Base-by-base conservation (phyloP, 2,888 invertebrate genomes). In the Himalopsyche tibetana region DNA sequence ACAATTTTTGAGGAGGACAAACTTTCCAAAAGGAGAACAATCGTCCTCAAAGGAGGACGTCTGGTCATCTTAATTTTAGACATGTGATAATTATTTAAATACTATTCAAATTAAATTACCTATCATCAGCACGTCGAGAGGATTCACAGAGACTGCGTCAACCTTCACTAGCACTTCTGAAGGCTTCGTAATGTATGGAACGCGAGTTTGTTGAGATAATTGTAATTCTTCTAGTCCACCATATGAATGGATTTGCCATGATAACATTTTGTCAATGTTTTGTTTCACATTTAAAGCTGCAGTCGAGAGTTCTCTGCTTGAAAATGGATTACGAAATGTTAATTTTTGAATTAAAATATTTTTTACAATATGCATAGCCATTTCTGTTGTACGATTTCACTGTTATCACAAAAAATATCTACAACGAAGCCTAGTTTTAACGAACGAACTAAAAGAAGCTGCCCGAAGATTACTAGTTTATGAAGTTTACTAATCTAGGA, bases 111-210 rank as follows among this genome's bases (percentile, higher is more conserved):
- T 15, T 28, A 17, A 36, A 91, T 90, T 93, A 96, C 96, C 94
- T 89, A 96, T 93, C 97, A 99, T 98, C 87, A 95, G 94, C 9
- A 96, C 92, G 92, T 99, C 99, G 85, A 99, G 95, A 0, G 99
- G 98, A 93, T 99, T 99, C 28, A 99, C 93, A 83, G 98, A 96
- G n/a, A 98, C 94, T 55, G 98, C 96, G 89, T 94, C 93, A 55
- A 99, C 96, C 91, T 96, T 94, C 85, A 99, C 94, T 5, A 99
- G 92, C 86, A 99, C 93, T 89, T 98, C 96, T 89, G 94, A 93
- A 0, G 98, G 96, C 88, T 93, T 93, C 83, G 93, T 93, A 88
- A 98, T 94, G 82, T 94, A 90, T 2, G 98, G 98, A 88, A 95
- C 92, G 89, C 95, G 94, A 17, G 94, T 93, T 81, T 92, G 92